Conservation (phyloP, 2,113 vertebrate species). For the Mionectes macconnelli region DNA sequence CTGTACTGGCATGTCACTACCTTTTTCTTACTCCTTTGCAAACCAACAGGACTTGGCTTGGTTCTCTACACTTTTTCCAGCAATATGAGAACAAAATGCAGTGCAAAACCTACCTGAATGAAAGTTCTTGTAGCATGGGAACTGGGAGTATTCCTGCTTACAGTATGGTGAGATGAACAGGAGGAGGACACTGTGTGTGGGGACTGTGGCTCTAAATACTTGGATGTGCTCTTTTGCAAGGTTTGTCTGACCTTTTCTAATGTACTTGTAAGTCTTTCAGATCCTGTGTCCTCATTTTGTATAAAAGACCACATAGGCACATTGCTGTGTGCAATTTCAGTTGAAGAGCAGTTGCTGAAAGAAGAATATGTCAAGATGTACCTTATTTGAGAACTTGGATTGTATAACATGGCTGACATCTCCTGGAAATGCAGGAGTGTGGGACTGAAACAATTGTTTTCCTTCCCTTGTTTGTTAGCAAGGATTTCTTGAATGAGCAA, state of each 20-base stretch:
- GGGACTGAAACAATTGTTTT: conserved; percentile 28
- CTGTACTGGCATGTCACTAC: neutral
- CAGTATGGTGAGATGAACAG: neutral
- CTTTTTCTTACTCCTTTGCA: neutral
- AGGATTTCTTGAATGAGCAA: conserved; percentile 29
- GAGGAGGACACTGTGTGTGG: neutral
- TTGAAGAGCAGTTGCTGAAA: neutral
- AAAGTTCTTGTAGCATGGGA: neutral
- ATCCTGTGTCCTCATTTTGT: neutral
- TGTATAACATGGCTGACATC: conserved; percentile 30
- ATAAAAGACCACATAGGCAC: neutral
- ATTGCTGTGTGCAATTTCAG: neutral
- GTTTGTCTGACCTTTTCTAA: neutral
- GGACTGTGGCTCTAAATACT: neutral
- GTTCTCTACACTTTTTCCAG: neutral
- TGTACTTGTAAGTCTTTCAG: neutral
- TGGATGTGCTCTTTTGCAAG: neutral
- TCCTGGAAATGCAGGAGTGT: conserved; percentile 36
- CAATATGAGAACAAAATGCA: neutral
- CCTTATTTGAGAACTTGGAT: neutral
- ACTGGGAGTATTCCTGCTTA: neutral
- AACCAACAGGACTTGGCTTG: neutral
- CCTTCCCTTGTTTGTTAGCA: conserved; percentile 52
- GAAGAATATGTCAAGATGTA: neutral
- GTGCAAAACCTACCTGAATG: neutral